Evolutionary conservation across 2,888 invertebrate species (phyloP).

Genomic region (Oligia latruncula): DNA sequence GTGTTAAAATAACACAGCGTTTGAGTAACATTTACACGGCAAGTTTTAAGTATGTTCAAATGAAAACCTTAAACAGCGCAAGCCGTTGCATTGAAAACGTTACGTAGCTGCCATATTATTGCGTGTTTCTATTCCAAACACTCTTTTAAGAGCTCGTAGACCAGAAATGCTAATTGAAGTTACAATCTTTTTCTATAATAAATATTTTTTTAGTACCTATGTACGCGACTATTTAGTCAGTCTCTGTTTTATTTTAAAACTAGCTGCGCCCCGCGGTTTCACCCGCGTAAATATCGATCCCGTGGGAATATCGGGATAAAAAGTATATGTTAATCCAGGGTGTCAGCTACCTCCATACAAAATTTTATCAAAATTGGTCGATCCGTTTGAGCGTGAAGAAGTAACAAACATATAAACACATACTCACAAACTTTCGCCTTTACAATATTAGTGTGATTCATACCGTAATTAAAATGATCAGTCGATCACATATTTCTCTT

Average conservation of each 20-base stretch:
- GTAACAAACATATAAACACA: too few species aligned
- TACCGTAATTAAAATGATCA: background rate
- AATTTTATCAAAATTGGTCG: too few species aligned
- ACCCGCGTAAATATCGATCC: too few species aligned
- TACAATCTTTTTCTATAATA: background rate
- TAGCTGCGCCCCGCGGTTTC: too few species aligned
- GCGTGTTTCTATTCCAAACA: constrained; percentile 6
- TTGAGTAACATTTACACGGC: background rate
- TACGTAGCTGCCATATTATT: constrained; percentile 2
- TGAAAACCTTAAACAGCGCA: constrained; percentile 18
- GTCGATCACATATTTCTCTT: background rate
- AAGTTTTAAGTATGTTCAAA: constrained; percentile 15
- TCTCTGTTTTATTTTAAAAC: background rate
- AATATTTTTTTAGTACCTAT: background rate
- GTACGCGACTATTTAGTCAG: background rate
- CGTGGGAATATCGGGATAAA: too few species aligned
- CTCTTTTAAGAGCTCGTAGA: background rate
- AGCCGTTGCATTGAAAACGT: constrained; percentile 18
- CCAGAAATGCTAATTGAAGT: background rate
- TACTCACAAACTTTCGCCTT: too few species aligned
- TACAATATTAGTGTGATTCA: too few species aligned
- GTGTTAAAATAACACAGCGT: background rate
- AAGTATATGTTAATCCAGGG: too few species aligned
- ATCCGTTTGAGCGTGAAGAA: too few species aligned
- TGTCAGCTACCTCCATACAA: too few species aligned